Conservation (phyloP, 2,888 invertebrate species). For the Liodrosophila aerea region DNA sequence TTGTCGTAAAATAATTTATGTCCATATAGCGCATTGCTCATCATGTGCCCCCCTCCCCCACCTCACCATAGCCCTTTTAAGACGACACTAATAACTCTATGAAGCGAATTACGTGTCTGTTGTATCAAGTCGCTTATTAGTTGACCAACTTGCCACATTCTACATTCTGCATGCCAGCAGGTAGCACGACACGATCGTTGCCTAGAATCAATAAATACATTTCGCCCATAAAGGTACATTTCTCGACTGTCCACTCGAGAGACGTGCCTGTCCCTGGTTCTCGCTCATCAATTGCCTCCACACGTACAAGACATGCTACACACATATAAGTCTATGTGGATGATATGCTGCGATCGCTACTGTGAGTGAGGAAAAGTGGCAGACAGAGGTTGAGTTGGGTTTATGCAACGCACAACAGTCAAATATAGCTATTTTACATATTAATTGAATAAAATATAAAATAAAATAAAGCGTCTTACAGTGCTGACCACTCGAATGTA, state of each 20-base stretch:
- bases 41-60: slow-evolving; percentile 4
- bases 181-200: slow-evolving; percentile 29
- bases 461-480: too few species aligned
- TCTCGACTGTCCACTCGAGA: slow-evolving; percentile 33
- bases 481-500: too few species aligned
- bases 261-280: slow-evolving; percentile 50
- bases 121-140: slow-evolving; percentile 62
- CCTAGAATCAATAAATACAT: slow-evolving; percentile 53
- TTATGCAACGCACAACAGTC: neutral
- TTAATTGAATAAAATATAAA: too few species aligned
- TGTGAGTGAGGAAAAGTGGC: slow-evolving; percentile 8
- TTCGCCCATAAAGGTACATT: slow-evolving; percentile 67
- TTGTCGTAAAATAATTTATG: neutral
- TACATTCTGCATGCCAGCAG: slow-evolving; percentile 38
- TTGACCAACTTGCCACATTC: slow-evolving; percentile 48
- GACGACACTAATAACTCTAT: slow-evolving; percentile 71
- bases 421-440: too few species aligned
- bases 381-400: too few species aligned
- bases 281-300: slow-evolving; percentile 30
- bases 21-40: slow-evolving; percentile 11
- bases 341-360: slow-evolving; percentile 32
- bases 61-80: slow-evolving; percentile 29
- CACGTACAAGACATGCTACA: slow-evolving; percentile 42
- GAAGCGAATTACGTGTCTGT: slow-evolving; percentile 55
- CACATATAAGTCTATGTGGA: slow-evolving; percentile 15